A percentile compares a stretch with the other conserved stretches of the same genome.
phyloP scores from a whole-genome alignment of 2,888 invertebrate species.

The Scaptomyza reducta region DNA sequence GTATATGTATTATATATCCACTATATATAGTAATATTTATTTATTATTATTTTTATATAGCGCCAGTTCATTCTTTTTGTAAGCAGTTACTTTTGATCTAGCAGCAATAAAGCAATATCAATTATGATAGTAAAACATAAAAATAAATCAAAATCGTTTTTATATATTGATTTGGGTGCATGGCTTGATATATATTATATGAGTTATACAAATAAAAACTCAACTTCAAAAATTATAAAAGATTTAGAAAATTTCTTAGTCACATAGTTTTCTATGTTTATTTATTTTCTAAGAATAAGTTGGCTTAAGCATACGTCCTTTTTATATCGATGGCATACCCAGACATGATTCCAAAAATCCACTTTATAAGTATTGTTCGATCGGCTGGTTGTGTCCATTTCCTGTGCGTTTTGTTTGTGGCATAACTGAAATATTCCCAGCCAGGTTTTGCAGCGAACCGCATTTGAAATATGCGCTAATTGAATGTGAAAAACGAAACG shows the following conservation, averaged over 20 bases:
- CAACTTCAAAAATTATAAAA: too few relatives aligned
- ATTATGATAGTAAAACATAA: conserved; percentile 52
- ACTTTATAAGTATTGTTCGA: conserved; percentile 18
- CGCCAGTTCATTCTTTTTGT: conserved; percentile 43
- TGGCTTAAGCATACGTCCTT: background rate
- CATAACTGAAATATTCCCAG: conserved; percentile 54
- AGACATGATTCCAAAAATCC: background rate
- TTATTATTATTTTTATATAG: conserved; percentile 68
- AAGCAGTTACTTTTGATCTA: conserved; percentile 65
- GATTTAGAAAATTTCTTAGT: background rate
- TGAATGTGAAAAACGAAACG: conserved; percentile 67
- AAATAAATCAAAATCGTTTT: background rate
- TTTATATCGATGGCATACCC: background rate
- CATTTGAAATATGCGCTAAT: conserved; percentile 75
- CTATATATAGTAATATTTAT: conserved; percentile 58
- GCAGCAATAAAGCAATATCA: conserved; percentile 72
- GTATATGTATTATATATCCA: conserved; percentile 40
- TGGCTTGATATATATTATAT: background rate
- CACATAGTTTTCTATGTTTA: background rate
- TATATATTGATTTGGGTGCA: background rate
- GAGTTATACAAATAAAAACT: background rate
- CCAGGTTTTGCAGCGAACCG: conserved; percentile 44
- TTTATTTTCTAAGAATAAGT: background rate
- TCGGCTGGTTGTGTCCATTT: conserved; percentile 31
- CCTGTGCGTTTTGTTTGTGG: conserved; percentile 47